These are phyloP conservation scores for Siniperca knerii DNA, from an alignment of 2,113 vertebrate species.

Conservation along the genomic window DNA sequence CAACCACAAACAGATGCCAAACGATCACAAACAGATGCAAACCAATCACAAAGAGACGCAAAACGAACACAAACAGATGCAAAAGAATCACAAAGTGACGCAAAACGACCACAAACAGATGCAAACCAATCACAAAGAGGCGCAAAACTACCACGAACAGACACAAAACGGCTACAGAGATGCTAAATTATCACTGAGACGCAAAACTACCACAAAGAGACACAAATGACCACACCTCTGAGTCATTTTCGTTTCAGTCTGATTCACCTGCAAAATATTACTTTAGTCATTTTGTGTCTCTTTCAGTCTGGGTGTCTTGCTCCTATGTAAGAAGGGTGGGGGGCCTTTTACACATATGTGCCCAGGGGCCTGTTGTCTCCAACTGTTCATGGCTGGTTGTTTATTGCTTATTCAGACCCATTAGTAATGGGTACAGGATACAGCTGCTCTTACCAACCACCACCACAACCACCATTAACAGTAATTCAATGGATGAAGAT, in stretches of 20 bases:
- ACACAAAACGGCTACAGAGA: not conserved
- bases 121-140: not conserved
- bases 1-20: not conserved
- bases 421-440: not conserved
- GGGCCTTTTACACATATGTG: not conserved
- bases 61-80: too few species aligned
- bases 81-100: too few species aligned
- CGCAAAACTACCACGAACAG: not conserved
- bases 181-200: not conserved
- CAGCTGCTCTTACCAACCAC: not conserved
- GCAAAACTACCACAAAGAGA: not conserved
- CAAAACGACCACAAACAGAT: too few species aligned
- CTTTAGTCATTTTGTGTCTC: not conserved
- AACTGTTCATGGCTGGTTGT: not conserved
- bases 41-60: too few species aligned
- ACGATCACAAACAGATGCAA: not conserved
- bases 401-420: constrained; percentile 22
- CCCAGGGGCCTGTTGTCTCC: too few species aligned
- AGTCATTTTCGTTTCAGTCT: not conserved
- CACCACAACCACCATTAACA: constrained; percentile 16
- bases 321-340: not conserved
- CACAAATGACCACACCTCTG: not conserved
- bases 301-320: not conserved
- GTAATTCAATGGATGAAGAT: not conserved
- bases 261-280: not conserved